Percentiles rank a stretch among this genome's conserved stretches.
Conservation (phyloP, 1,140 invertebrate species). For the Aphelenchoides besseyi region DNA sequence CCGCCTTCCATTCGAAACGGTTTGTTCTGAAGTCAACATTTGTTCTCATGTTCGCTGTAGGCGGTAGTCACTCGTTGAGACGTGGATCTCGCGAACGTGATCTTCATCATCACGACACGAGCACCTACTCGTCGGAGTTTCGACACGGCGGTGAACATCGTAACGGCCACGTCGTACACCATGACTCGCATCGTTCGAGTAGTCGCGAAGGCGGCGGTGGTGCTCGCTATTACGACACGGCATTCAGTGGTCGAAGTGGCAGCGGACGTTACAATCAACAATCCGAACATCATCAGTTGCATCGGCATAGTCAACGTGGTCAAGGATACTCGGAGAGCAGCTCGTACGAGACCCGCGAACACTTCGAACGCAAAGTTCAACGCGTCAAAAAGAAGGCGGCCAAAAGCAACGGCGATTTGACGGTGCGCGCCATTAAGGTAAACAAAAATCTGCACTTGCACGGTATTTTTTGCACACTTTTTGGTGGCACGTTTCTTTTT, state of each 20-base stretch:
- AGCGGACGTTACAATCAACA: not conserved
- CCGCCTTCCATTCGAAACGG: conserved; percentile 34
- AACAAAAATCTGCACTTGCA: not conserved
- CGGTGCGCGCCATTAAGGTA: conserved; percentile 5
- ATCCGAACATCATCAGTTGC: conserved; percentile 15
- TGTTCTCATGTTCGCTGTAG: not conserved
- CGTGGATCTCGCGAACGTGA: conserved; percentile 10
- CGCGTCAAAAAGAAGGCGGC: conserved; percentile 49
- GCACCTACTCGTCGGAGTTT: conserved; percentile 14
- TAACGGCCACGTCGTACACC: conserved; percentile 33
- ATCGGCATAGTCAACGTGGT: conserved; percentile 16
- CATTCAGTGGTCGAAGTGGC: conserved; percentile 9
- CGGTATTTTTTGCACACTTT: not conserved
- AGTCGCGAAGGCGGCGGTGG: conserved; percentile 12
- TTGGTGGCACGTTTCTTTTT: not conserved
- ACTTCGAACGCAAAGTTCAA: conserved; percentile 59
- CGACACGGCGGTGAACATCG: conserved; percentile 33
- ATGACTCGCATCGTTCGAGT: not conserved
- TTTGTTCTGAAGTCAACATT: not conserved
- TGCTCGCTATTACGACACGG: conserved; percentile 37
- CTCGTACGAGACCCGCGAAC: conserved; percentile 57
- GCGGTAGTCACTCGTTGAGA: not conserved
- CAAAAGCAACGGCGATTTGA: not conserved
- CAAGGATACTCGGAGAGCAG: conserved; percentile 57
- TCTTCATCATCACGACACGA: not conserved